Evolutionary conservation across 2,113 vertebrate species (phyloP), one percentile per base, ranked within the genome.

Genomic region (Polypterus senegalus): DNA sequence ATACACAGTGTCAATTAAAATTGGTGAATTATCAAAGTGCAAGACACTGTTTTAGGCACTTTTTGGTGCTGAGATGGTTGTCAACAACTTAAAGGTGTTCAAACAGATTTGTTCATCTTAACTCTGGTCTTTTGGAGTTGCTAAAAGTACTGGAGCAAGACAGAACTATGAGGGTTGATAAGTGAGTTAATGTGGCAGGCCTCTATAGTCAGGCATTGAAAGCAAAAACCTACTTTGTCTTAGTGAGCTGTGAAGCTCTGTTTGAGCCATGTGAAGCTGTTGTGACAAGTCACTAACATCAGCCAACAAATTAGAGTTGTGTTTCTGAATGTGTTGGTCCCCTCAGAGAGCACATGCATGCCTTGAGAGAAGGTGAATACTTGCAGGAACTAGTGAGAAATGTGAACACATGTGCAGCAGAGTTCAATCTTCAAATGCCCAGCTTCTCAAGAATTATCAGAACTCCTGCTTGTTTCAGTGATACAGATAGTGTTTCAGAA

Each of bases 181-280:
- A 44, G 3, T 48, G 47, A 45, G 54, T 48, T 7, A 66, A 66
- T 49, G 54, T 53, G 8, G 46, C 60, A 8, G 65, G 65, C 6
- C 46, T 62, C 46, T 45, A 48, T 47, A 66, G 6, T 47, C 48
- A 57, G 46, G 55, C 65, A 43, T 54, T 45, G 7, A 49, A 58
- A 27, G 27, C 47, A 47, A 27, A 53, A 6, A 49, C 62, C 48
- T 47, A 49, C 46, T 63, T 63, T 60, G 49, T 43, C 3, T 54
- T 65, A 58, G 46, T 65, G 49, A n/a, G 43, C n/a, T 47, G 58
- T 47, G 63, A 53, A 47, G 52, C 63, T 27, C 43, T 64, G 4
- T 64, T 64, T 27, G 53, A 43, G 9, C 63, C 63, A 46, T 64
- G 63, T 57, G 11, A 64, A 51, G 63, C 57, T 49, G 47, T 64